Conservation (phyloP, 2,888 invertebrate species). For the Cataglyphis livida region DNA sequence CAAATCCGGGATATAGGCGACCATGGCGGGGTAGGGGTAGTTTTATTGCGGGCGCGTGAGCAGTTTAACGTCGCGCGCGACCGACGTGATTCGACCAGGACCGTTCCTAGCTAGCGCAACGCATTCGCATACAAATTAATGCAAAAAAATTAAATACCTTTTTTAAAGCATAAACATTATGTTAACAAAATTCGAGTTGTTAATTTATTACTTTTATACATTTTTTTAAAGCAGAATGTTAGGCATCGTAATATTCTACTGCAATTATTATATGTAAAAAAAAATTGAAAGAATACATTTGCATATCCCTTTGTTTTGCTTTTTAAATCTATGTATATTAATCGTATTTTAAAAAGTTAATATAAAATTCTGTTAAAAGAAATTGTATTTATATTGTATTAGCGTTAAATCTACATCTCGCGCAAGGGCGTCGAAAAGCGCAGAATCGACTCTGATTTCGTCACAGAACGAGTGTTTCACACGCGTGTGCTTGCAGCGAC, state of each 20-base stretch:
- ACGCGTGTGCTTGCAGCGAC: constrained; percentile 37
- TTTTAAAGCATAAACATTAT: not conserved
- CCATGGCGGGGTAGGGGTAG: constrained; percentile 23
- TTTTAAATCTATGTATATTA: not conserved
- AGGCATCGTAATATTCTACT: not conserved
- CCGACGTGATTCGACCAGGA: constrained; percentile 29
- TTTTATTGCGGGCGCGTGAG: constrained; percentile 57
- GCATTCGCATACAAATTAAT: not conserved
- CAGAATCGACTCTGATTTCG: constrained; percentile 22
- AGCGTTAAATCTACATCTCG: not conserved
- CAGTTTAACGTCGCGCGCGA: constrained; percentile 41
- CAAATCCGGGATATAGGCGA: constrained; percentile 31
- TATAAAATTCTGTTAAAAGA: not conserved
- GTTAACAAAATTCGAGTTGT: not conserved
- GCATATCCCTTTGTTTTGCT: not conserved
- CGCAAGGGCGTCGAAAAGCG: not conserved
- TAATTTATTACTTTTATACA: not conserved
- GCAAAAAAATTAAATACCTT: not conserved
- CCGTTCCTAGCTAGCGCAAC: not conserved
- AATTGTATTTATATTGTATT: not conserved
- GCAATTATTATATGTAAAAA: not conserved
- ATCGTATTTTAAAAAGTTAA: not conserved
- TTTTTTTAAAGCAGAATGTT: not conserved
- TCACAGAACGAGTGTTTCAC: constrained; percentile 35
- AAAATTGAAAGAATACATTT: not conserved